Evolutionary conservation across 1,140 invertebrate genomes (phyloP), one percentile per base, ranked within the genome.

Genomic region (Coelopa frigida): DNA sequence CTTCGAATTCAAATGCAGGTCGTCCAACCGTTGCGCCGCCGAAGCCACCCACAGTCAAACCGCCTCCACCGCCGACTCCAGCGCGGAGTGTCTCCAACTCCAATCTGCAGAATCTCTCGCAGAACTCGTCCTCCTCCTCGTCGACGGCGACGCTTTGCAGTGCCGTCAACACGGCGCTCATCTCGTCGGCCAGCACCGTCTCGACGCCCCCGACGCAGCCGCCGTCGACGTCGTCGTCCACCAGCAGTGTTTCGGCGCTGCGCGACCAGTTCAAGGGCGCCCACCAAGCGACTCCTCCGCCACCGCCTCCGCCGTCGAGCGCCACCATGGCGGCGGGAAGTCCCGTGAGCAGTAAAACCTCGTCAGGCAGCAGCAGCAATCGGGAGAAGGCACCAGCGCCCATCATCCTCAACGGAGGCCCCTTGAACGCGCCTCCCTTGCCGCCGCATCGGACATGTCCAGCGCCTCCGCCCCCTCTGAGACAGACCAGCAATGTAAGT

Each of bases 401-500:
- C 8, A 66, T 66, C 36, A 56, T 64, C 44, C n/a, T 66, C 10
- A 61, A 67, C 38, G 63, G 63, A 39, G 63, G 62, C 3, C 56
- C 59, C 22, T 48, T 66, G 7, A 62, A 62, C 53, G 60, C 61
- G 11, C 67, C 64, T 38, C 55, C 55, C 18, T 49, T 61, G 46
- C 67, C 67, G 8, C 67, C 67, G 12, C 67, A 70, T 50, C 56
- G 67, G 37, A 59, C 45, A 26, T 66, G 66, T 44, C 66, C 66
- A 22, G 61, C 66, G 17, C 66, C 66, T 14, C 65, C 64, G 20
- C 66, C 66, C 12, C 65, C 66, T 17, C 60, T 60, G 43, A 50
- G 66, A 17, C 66, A 68, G 40, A 55, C 63, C 8, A 63, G 58
- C 53, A 68, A 58, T 55, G 64, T 68, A 53, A 68, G 64, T 68